Evolutionary conservation across 2,888 invertebrate genomes (phyloP), one percentile per base, ranked within the genome.

Genomic region (Leucoma salicis): DNA sequence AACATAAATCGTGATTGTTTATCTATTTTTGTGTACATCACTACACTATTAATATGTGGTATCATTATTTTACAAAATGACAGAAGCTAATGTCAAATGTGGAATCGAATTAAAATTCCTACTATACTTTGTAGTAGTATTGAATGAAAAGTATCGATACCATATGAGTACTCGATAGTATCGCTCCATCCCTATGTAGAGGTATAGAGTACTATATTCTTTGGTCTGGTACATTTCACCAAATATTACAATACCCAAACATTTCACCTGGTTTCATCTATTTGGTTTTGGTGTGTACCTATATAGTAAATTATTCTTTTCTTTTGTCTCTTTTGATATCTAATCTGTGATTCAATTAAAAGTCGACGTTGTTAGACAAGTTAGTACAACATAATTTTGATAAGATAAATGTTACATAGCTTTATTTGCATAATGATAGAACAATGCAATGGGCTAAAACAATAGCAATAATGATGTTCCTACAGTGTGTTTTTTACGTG

Each of bases 361-460:
- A 8, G 15, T 10, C 46, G 44, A 35, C 35, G 34, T 51, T 35
- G 34, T 33, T 31, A 43, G 39, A 46, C 39, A 29, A 39, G 35
- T 35, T 31, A 18, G 6, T 18, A 18, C 13, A 11, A n/a, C 14
- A 14, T 32, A 43, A 39, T 31, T 37, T 43, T 39, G 53, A 54
- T 53, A 48, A 52, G 53, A 56, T 58, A 50, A 34, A 28, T 66
- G 69, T 78, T 80, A 79, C 76, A 81, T 74, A 75, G 63, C 52
- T 62, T 47, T 71, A 75, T 82, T 83, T 80, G 70, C 63, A 64
- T 71, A 70, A 52, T 76, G 79, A 80, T 79, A 78, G 74, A 70
- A 66, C 48, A 71, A 63, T 59, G 78, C 62, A 77, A 83, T 84
- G 85, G 76, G 74, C 67, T 78, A 74, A 69, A 53, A 61, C 57